A percentile compares a stretch with the other conserved stretches of the same genome.
Evolutionary conservation across 2,888 invertebrate species (phyloP).

Genomic region (Drosophila yooni): DNA sequence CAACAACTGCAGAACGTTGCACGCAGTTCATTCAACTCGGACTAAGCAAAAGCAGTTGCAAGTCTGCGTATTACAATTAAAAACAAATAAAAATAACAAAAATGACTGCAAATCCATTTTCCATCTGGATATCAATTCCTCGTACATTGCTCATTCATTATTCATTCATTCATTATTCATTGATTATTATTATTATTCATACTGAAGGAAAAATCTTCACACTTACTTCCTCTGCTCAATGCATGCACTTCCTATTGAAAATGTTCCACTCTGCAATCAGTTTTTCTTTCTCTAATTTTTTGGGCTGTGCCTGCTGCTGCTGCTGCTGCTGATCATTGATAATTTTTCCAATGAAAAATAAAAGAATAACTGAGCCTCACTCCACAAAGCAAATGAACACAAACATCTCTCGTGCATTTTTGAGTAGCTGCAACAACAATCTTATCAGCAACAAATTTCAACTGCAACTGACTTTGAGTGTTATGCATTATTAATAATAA

Average conservation of each 20-base stretch:
- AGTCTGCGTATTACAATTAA: neutral
- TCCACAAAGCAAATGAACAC: slow-evolving; percentile 14
- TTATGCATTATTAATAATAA: slow-evolving; percentile 82
- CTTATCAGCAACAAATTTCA: slow-evolving; percentile 54
- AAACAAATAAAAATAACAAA: no score
- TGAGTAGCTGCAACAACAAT: slow-evolving; percentile 40
- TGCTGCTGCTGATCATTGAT: slow-evolving; percentile 56
- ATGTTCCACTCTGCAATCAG: neutral
- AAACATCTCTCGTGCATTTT: slow-evolving; percentile 43
- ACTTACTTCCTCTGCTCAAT: slow-evolving; percentile 25
- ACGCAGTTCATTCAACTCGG: slow-evolving; percentile 29
- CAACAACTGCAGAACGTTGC: neutral
- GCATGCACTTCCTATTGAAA: slow-evolving; percentile 16
- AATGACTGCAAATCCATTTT: neutral
- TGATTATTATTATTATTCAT: neutral
- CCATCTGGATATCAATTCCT: slow-evolving; percentile 9
- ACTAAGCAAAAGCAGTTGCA: neutral
- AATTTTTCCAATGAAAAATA: slow-evolving; percentile 61
- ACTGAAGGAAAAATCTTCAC: neutral
- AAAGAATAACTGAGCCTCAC: slow-evolving; percentile 37
- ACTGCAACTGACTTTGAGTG: slow-evolving; percentile 61
- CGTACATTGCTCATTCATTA: neutral
- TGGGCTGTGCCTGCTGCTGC: slow-evolving; percentile 17
- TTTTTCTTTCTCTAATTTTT: slow-evolving; percentile 25
- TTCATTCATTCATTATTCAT: no score